phyloP scores from a whole-genome alignment of 2,888 invertebrate genomes.

The Helleia helle region DNA sequence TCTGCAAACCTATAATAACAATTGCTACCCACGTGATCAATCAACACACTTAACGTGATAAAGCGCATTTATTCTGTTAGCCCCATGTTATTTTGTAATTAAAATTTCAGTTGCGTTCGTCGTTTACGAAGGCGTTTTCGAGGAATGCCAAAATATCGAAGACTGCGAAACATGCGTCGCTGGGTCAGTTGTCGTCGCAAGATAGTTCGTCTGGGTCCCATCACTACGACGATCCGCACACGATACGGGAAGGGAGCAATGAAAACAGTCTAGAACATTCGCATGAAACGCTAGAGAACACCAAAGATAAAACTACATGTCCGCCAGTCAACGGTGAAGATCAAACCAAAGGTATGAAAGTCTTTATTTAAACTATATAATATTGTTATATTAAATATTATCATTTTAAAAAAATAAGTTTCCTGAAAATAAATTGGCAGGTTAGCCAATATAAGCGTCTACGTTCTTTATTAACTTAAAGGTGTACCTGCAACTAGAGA shows the following conservation, averaged over 20 bases:
- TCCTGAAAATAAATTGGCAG: too few species aligned
- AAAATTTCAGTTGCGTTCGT: slow-evolving; percentile 91
- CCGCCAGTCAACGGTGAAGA: slow-evolving; percentile 48
- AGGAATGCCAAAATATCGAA: slow-evolving; percentile 86
- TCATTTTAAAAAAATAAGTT: too few species aligned
- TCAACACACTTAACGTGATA: background rate
- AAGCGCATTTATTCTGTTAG: too few species aligned
- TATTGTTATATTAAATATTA: too few species aligned
- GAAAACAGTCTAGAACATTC: slow-evolving; percentile 70
- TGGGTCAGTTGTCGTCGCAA: slow-evolving; percentile 68
- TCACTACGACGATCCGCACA: slow-evolving; percentile 68
- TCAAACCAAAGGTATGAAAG: slow-evolving; percentile 54
- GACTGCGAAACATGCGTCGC: slow-evolving; percentile 73
- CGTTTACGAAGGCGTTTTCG: slow-evolving; percentile 98
- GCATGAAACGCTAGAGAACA: slow-evolving; percentile 58
- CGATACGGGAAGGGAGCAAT: slow-evolving; percentile 66
- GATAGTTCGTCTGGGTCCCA: slow-evolving; percentile 66
- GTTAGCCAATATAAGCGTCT: too few species aligned
- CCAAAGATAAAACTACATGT: slow-evolving; percentile 45
- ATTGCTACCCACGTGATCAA: too few species aligned
- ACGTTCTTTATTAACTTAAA: too few species aligned
- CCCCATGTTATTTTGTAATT: too few species aligned
- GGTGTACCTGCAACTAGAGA: too few species aligned
- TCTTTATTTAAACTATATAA: background rate
- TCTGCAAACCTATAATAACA: too few species aligned